A percentile compares a stretch with the other conserved stretches of the same genome.
Evolutionary conservation across 92 coral and sea anemone genomes (phyloP).

Genomic region (Bergia puertoricense): DNA sequence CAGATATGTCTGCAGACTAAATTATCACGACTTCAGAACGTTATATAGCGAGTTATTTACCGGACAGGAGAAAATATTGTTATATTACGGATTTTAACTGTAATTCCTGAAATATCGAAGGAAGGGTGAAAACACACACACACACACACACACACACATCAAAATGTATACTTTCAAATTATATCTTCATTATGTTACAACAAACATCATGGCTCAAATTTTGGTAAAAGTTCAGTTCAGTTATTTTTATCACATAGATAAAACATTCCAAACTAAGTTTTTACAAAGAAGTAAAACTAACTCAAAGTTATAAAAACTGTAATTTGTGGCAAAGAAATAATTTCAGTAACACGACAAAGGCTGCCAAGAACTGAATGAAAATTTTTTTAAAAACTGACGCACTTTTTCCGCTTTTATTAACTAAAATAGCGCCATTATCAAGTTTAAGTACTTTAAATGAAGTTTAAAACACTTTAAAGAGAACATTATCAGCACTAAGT

Average conservation of each 20-base stretch:
- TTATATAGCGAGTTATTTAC: not conserved
- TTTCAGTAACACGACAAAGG: not conserved
- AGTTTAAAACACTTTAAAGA: not conserved
- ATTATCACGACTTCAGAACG: not conserved
- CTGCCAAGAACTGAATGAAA: not conserved
- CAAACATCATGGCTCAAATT: not conserved
- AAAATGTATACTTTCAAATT: not conserved
- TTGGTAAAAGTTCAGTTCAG: not conserved
- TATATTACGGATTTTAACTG: not conserved
- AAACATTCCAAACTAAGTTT: not conserved
- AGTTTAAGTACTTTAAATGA: not conserved
- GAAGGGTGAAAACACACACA: not conserved
- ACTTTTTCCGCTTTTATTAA: not conserved
- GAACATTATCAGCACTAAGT: not conserved
- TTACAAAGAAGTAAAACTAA: not conserved
- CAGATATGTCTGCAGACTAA: not conserved
- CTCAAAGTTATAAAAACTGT: too few relatives aligned
- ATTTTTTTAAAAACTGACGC: too few relatives aligned
- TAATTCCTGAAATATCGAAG: not conserved
- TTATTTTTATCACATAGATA: too few relatives aligned
- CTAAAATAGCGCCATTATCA: not conserved
- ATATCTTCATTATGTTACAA: not conserved
- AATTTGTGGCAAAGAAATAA: too few relatives aligned
- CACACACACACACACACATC: not conserved
- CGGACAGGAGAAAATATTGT: not conserved